Evolutionary conservation across 2,797 vertebrate genomes (phyloP), one percentile per base, ranked within the genome.

Genomic region (Amphiprion clarkii): DNA sequence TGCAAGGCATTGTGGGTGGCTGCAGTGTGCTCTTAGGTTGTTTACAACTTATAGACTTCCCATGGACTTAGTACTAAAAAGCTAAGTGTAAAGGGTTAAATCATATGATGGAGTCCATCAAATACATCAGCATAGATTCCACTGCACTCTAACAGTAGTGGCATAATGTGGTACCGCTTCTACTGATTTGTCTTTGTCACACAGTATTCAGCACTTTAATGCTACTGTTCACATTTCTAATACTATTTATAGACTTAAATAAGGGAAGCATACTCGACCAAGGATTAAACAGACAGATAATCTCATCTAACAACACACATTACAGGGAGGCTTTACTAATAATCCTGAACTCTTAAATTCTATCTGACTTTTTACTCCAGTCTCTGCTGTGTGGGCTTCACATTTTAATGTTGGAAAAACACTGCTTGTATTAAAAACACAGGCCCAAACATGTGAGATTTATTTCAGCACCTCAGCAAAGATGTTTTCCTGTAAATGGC

Each of bases 211-310:
- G n/a, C 42, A 59, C n/a, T 75, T 58, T 33, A 64, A 60, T 57
- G 46, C 9, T 3, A 62, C 57, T 67, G 13, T 54, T 79, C 44
- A 81, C 73, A 40, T 60, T 53, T 65, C 6, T 63, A 48, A 66
- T 31, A 14, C 53, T 81, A 84, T 85, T 85, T 78, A 77, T 83
- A 76, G 59, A 80, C 70, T 66, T 81, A 86, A 80, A 72, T 71
- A 76, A 84, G 63, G 48, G 39, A 83, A 66, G 49, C 82, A 82
- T 66, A 46, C 67, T 81, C 21, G 27, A 63, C 60, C 36, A 33
- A 33, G 76, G 81, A 86, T 88, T 89, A 86, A 83, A 80, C 12
- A 58, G 27, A 57, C 67, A 85, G 69, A 88, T 88, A 79, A 88
- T 84, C 76, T 83, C 39, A 82, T 77, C 73, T 70, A 80, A 68